Evolutionary conservation across 2,113 vertebrate genomes (phyloP).

Genomic region (Poicephalus gulielmi): DNA sequence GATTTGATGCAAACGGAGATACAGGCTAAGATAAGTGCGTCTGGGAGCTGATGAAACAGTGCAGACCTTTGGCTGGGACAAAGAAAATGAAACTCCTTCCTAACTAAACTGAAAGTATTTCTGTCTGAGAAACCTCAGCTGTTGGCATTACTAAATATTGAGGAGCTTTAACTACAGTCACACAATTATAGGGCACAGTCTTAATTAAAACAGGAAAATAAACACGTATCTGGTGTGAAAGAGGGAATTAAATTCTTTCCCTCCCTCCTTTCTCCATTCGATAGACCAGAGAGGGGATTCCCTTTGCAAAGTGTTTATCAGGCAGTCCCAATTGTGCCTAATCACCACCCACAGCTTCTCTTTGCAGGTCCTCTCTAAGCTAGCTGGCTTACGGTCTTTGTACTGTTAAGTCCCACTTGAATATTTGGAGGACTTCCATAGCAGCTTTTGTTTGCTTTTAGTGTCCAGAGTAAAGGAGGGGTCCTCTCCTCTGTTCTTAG

Average conservation of each 20-base stretch:
- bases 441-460: slow-evolving; percentile 7
- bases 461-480: background rate
- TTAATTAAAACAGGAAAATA: background rate
- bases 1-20: background rate
- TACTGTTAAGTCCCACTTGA: background rate
- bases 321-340: background rate
- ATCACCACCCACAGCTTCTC: background rate
- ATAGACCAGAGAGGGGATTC: background rate
- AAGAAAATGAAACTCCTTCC: background rate
- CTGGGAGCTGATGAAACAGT: background rate
- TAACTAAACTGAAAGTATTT: background rate
- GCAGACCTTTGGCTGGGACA: background rate
- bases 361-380: background rate
- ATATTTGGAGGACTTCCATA: background rate
- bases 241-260: background rate
- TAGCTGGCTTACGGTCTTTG: background rate
- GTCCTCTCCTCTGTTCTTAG: background rate
- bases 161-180: background rate
- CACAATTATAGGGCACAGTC: background rate
- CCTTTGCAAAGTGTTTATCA: background rate
- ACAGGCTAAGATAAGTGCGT: background rate
- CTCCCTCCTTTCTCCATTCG: background rate
- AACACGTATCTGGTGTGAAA: background rate
- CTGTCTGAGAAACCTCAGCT: background rate
- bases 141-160: background rate